Conservation (phyloP, 2,888 invertebrate genomes). For the Ernsta delagoae region DNA sequence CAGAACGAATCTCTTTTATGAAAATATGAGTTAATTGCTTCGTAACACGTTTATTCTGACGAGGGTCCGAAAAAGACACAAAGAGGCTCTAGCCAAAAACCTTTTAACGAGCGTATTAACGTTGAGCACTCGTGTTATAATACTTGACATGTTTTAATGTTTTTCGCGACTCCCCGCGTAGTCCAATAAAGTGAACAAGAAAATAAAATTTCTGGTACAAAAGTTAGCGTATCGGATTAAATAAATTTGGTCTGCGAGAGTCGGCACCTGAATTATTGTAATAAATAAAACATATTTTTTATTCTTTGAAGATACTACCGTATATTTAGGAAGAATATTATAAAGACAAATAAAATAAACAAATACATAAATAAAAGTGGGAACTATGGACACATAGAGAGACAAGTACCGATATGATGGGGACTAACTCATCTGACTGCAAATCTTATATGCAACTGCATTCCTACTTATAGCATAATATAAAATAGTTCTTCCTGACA, state of each 20-base stretch:
- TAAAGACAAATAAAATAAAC: too few species aligned
- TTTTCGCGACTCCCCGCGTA: constrained; percentile 32
- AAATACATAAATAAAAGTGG: too few species aligned
- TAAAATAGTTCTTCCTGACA: neutral
- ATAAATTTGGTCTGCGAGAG: constrained; percentile 4
- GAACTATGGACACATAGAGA: too few species aligned
- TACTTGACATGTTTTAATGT: constrained; percentile 52
- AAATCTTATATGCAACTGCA: too few species aligned
- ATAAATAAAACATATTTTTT: neutral
- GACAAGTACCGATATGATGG: too few species aligned
- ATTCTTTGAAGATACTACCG: too few species aligned
- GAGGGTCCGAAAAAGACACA: constrained; percentile 69
- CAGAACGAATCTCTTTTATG: constrained; percentile 45
- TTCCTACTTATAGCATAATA: neutral
- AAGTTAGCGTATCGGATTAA: constrained; percentile 20
- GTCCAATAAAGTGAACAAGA: constrained; percentile 26
- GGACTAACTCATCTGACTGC: too few species aligned
- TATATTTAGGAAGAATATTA: too few species aligned
- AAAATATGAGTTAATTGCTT: constrained; percentile 60
- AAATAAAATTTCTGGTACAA: constrained; percentile 26
- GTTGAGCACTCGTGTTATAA: constrained; percentile 56
- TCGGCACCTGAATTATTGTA: neutral
- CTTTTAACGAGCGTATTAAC: constrained; percentile 67
- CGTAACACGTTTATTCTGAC: constrained; percentile 71
- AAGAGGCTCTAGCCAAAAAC: constrained; percentile 58